A percentile compares a stretch with the other conserved stretches of the same genome.
Evolutionary conservation across 2,113 vertebrate genomes (phyloP).

Genomic region (Peromyscus californicus): DNA sequence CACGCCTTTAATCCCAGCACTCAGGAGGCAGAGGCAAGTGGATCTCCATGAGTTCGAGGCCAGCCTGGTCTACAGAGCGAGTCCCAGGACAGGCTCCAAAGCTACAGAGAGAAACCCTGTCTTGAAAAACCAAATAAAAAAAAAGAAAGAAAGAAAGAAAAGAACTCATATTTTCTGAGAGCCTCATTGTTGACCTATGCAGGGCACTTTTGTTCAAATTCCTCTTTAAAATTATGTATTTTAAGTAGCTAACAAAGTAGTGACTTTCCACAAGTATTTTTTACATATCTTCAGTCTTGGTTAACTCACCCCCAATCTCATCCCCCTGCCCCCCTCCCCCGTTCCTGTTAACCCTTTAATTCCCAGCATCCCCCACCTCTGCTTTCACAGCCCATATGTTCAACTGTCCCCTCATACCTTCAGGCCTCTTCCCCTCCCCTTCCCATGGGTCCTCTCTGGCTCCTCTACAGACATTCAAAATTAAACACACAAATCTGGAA

Average conservation of each 20-base stretch:
- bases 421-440: neutral
- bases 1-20: too few species aligned
- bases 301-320: neutral
- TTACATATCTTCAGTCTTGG: too few species aligned
- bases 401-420: neutral
- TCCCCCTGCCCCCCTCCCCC: neutral
- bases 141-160: too few species aligned
- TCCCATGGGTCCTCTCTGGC: neutral
- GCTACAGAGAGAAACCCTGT: too few species aligned
- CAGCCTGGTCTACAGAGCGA: too few species aligned
- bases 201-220: neutral
- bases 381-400: too few species aligned
- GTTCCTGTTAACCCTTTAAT: neutral
- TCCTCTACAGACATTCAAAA: neutral
- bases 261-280: neutral
- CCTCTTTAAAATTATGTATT: neutral
- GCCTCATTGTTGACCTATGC: neutral
- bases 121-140: too few species aligned
- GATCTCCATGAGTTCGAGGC: too few species aligned
- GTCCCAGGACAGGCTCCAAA: too few species aligned
- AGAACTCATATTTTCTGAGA: neutral
- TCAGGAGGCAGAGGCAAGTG: too few species aligned
- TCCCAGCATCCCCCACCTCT: too few species aligned
- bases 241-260: neutral
- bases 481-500: neutral